A percentile compares a stretch with the other conserved stretches of the same genome.
Conservation (phyloP, 2,113 vertebrate genomes). For the Polyodon spathula region DNA sequence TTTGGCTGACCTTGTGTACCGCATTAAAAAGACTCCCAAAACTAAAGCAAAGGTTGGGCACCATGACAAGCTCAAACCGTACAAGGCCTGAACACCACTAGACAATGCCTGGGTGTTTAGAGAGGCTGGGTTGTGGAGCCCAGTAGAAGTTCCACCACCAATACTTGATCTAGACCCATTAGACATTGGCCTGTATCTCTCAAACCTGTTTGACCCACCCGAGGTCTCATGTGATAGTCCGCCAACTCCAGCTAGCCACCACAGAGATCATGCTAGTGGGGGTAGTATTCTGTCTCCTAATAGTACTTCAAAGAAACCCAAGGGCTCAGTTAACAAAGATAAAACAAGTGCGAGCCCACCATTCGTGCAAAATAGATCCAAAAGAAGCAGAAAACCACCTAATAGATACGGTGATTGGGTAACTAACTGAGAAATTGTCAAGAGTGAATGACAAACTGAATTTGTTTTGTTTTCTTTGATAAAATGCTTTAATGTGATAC, state of each 20-base stretch:
- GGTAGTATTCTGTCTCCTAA: background rate
- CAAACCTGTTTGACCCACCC: background rate
- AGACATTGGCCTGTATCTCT: background rate
- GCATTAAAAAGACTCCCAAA: slow-evolving; percentile 11
- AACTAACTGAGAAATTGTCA: no score
- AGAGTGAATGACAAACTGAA: no score
- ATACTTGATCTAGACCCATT: background rate
- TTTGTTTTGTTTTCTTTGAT: no score
- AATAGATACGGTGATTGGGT: background rate
- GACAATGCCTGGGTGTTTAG: background rate
- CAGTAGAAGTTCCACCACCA: background rate
- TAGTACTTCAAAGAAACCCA: background rate
- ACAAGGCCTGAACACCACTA: background rate
- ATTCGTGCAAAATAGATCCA: background rate
- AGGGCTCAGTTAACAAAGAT: background rate
- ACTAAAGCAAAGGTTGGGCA: slow-evolving; percentile 14
- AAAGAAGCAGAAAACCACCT: background rate
- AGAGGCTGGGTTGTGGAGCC: background rate
- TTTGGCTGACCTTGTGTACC: slow-evolving; percentile 18
- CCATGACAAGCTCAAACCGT: slow-evolving; percentile 16
- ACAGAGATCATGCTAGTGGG: no score
- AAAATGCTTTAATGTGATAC: no score
- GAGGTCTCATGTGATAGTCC: no score
- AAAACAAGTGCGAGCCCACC: background rate
- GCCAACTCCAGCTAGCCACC: no score